Percentiles rank a stretch among this genome's conserved stretches.
These are phyloP conservation scores for Podargus strigoides DNA, from an alignment of 2,797 vertebrate species.

Conservation along the genomic window DNA sequence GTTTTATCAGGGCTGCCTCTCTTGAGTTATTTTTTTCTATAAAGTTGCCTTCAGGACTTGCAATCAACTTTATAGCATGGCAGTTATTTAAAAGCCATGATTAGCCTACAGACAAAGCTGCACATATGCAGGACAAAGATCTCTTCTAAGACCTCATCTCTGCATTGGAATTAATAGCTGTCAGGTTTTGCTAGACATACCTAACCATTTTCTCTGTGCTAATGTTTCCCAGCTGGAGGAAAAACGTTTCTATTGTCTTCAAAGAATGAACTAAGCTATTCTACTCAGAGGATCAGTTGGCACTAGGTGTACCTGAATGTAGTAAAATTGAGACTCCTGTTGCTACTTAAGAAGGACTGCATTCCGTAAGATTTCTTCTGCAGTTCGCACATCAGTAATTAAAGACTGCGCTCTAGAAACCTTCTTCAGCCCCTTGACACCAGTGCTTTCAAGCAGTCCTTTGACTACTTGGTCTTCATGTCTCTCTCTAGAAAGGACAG, in stretches of 20 bases:
- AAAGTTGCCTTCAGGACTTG: not conserved
- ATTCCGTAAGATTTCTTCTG: not conserved
- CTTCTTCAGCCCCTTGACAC: not conserved
- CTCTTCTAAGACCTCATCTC: not conserved
- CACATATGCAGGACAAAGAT: not conserved
- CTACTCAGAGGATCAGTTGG: not conserved
- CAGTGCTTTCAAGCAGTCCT: not conserved
- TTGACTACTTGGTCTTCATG: not conserved
- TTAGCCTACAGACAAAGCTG: not conserved
- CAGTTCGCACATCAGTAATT: not conserved
- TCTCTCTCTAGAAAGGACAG: not conserved
- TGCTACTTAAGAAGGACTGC: not conserved
- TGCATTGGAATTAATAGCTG: not conserved
- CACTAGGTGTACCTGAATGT: not conserved
- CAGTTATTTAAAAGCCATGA: not conserved
- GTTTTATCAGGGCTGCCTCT: slow-evolving; percentile 6
- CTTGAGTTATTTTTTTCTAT: not conserved
- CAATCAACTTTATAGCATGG: not conserved
- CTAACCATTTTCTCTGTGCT: not conserved
- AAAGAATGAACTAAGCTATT: not conserved
- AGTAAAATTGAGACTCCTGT: not conserved
- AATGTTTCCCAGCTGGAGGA: slow-evolving; percentile 19
- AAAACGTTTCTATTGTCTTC: not conserved
- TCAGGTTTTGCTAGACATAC: not conserved
- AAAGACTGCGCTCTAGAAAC: not conserved